phyloP scores from a whole-genome alignment of 1,140 invertebrate species.

The Eumaeus atala region DNA sequence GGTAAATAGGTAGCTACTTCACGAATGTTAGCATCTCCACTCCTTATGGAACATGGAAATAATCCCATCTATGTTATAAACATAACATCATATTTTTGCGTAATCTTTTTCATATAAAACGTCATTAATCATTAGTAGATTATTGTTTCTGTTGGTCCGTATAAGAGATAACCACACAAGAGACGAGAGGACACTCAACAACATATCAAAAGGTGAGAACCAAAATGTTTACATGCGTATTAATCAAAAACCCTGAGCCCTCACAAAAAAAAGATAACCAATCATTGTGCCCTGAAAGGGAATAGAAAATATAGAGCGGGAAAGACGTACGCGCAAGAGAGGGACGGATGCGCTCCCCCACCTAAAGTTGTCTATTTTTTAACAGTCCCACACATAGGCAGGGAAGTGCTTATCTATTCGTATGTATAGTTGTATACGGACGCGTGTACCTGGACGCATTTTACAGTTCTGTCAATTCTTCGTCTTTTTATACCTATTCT shows the following conservation, averaged over 20 bases:
- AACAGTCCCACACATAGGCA: conserved; percentile 14
- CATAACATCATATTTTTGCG: no score
- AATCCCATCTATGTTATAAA: no score
- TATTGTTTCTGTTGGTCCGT: no score
- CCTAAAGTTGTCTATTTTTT: conserved; percentile 16
- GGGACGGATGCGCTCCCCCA: conserved; percentile 13
- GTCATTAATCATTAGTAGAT: no score
- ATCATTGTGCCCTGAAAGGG: conserved; percentile 15
- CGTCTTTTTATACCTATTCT: no score
- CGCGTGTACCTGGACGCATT: not conserved
- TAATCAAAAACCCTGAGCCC: conserved; percentile 11
- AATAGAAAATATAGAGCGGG: conserved; percentile 19
- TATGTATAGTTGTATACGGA: conserved; percentile 7
- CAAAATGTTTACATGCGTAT: conserved; percentile 11
- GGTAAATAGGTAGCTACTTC: no score
- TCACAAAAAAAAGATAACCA: conserved; percentile 19
- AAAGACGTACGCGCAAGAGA: conserved; percentile 10
- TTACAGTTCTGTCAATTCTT: no score
- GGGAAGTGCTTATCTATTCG: conserved; percentile 14
- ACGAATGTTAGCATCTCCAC: no score
- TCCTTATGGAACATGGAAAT: no score
- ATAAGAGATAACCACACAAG: no score
- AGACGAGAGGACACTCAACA: no score
- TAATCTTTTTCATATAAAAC: no score
- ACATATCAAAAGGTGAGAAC: not conserved